Conservation (phyloP, 2,888 invertebrate genomes). For the Philaethria dido region DNA sequence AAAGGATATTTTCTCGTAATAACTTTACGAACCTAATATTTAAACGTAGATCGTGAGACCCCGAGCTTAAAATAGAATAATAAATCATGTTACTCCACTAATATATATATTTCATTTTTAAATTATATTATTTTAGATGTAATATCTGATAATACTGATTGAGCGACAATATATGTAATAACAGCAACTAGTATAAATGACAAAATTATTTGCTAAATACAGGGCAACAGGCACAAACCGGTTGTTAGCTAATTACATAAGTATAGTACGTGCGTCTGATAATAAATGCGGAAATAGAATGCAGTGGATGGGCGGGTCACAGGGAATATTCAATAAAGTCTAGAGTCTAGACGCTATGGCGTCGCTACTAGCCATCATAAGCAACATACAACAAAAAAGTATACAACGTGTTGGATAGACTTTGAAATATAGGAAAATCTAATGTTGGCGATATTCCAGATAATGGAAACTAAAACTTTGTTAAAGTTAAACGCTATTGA, state of each 20-base stretch:
- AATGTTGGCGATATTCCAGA: slow-evolving; percentile 56
- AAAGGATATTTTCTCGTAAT: too few relatives aligned
- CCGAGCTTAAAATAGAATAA: not conserved
- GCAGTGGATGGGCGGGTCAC: slow-evolving; percentile 48
- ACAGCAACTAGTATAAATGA: slow-evolving; percentile 20
- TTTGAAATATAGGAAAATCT: slow-evolving; percentile 42
- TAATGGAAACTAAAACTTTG: slow-evolving; percentile 34
- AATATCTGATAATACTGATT: slow-evolving; percentile 2
- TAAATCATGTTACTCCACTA: not conserved
- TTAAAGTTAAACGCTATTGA: slow-evolving; percentile 3
- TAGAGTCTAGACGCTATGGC: slow-evolving; percentile 67
- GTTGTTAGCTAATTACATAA: slow-evolving; percentile 39
- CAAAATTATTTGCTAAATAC: slow-evolving; percentile 21
- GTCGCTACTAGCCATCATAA: slow-evolving; percentile 61
- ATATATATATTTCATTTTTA: not conserved
- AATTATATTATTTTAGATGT: slow-evolving; percentile 3
- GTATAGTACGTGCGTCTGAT: slow-evolving; percentile 38
- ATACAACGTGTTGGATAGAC: slow-evolving; percentile 52
- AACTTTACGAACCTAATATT: too few relatives aligned
- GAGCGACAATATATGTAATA: not conserved
- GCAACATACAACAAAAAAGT: slow-evolving; percentile 59
- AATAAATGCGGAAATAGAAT: slow-evolving; percentile 44
- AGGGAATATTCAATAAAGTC: slow-evolving; percentile 58
- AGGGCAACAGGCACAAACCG: slow-evolving; percentile 23
- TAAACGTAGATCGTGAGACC: too few relatives aligned